Percentiles rank a stretch among this genome's conserved stretches.
These are phyloP conservation scores for Phyllotreta cruciferae DNA, from an alignment of 2,888 invertebrate genomes.

Conservation along the genomic window DNA sequence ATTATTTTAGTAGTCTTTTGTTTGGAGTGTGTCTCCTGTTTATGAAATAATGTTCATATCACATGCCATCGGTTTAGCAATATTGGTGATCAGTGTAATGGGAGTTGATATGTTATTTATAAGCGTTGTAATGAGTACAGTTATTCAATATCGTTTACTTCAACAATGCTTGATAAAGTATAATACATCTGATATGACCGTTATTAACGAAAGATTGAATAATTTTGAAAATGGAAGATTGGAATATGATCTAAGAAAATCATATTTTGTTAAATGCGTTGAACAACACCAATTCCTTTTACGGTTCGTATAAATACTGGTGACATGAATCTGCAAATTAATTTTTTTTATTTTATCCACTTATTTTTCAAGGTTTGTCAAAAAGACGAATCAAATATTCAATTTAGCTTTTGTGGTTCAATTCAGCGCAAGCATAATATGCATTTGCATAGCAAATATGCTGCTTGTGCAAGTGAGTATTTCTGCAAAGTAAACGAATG, in stretches of 20 bases:
- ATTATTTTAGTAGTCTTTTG: no score
- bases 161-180: no score
- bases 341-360: no score
- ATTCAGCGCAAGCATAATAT: not conserved
- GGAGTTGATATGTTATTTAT: not conserved
- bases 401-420: not conserved
- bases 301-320: no score
- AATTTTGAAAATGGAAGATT: no score
- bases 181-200: no score
- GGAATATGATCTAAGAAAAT: no score
- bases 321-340: no score
- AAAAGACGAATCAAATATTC: not conserved
- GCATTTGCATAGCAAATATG: conserved; percentile 1
- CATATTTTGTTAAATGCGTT: no score
- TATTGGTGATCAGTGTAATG: conserved; percentile 1
- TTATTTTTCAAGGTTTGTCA: not conserved
- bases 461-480: not conserved
- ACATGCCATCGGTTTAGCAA: not conserved
- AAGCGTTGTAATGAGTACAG: no score
- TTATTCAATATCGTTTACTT: no score
- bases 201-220: no score
- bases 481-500: not conserved
- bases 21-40: not conserved
- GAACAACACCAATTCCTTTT: conserved; percentile 6
- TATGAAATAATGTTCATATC: not conserved